Base-by-base conservation (phyloP, 2,888 invertebrate genomes). In the Seladonia tumulorum region DNA sequence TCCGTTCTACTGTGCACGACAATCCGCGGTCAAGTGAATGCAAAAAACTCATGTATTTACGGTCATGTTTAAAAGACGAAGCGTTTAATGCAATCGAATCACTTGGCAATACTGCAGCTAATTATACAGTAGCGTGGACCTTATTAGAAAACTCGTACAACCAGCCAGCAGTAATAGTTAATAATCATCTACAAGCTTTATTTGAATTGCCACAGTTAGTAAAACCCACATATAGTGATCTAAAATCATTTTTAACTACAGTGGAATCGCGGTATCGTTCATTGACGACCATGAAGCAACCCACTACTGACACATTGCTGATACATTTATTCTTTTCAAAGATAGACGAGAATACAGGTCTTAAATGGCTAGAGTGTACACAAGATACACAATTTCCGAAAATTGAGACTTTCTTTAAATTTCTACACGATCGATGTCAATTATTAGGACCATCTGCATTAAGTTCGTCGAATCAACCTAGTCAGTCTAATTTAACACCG, bases 111-210 rank as follows among this genome's bases (percentile, higher is more conserved):
- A 70, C 75, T 7, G 53, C 82, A 3, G 10, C 45, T 0, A 83
- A 83, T 53, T 83, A 79, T 14, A 5, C 12, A 2, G 49, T 70
- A 8, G 82, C 82, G 0, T 83, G 82, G 79, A 10, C 7, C 0
- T 18, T 79, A 2, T 16, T 83, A 39, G 68, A 83, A 4, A 68
- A 45, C 25, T 12, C 39, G 0, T 79, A 79, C 16, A 74, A 83
- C 10, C 45, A 45, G 10, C 45, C 45, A 10, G 10, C 45, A 10
- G 45, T 45, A 45, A 45, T 45, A 45, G 45, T 45, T 7, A 10
- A 7, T 10, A 45, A 45, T 45, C 45, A 45, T 10, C 10, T 45
- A 45, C 45, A 10, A 4, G 45, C 10, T 45, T 10, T 45, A 45
- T 45, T 45, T 10, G 45, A 45, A 45, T 45, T 45, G 45, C 45